These are phyloP conservation scores for Drosophila orena DNA, from an alignment of 1,140 invertebrate genomes.

Conservation along the genomic window DNA sequence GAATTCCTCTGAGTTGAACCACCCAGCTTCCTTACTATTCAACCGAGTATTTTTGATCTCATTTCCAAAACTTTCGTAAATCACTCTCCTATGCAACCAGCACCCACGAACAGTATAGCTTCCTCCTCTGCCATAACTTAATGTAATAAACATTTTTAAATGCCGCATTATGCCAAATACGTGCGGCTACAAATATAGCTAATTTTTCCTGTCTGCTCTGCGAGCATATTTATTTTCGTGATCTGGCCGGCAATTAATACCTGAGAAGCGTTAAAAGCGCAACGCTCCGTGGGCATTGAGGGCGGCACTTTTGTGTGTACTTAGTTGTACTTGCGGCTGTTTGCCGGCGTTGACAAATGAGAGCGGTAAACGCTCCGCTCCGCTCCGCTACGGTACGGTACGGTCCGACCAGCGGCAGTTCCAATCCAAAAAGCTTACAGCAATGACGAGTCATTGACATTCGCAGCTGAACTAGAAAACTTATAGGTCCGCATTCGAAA, in stretches of 20 bases:
- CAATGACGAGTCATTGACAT: conserved; percentile 73
- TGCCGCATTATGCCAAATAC: conserved; percentile 56
- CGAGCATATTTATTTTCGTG: conserved; percentile 44
- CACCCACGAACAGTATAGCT: conserved; percentile 6
- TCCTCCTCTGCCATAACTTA: conserved; percentile 25
- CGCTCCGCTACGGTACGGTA: no score
- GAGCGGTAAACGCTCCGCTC: conserved; percentile 56
- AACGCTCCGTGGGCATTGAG: conserved; percentile 75
- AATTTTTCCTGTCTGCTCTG: conserved; percentile 17
- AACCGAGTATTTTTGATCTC: no score
- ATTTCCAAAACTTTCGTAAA: conserved; percentile 18
- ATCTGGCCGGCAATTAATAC: conserved; percentile 72
- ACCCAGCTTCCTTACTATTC: background rate
- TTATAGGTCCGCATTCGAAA: conserved; percentile 40
- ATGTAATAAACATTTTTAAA: conserved; percentile 72
- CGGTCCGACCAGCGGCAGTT: conserved; percentile 33
- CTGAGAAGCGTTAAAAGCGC: conserved; percentile 67
- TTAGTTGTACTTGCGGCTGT: conserved; percentile 10
- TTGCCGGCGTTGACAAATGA: conserved; percentile 57
- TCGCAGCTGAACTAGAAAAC: conserved; percentile 74
- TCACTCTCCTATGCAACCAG: conserved; percentile 14
- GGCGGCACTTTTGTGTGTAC: conserved; percentile 51
- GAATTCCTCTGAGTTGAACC: background rate
- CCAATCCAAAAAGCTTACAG: conserved; percentile 32
- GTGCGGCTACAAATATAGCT: conserved; percentile 37